Percentiles rank a stretch among this genome's conserved stretches.
Conservation (phyloP, 2,888 invertebrate species). For the Leptopterna dolabrata region DNA sequence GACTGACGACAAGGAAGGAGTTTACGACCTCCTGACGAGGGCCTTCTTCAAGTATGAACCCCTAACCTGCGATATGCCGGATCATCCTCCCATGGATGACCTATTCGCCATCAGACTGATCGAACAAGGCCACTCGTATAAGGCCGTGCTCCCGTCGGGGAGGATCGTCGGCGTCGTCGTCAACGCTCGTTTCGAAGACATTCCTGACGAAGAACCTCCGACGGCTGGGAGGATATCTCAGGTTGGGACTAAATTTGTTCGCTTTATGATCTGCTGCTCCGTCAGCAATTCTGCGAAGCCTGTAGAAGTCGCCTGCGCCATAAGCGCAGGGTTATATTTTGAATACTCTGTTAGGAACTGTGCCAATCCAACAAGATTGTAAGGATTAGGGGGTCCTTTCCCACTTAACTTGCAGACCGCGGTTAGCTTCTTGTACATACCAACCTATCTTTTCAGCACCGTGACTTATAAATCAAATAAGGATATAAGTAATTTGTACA, state of each 20-base stretch:
- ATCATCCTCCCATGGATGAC: conserved; percentile 18
- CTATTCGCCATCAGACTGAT: conserved; percentile 50
- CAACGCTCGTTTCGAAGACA: conserved; percentile 27
- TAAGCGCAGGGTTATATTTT: too few species aligned
- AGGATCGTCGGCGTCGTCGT: conserved; percentile 53
- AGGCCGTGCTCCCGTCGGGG: conserved; percentile 45
- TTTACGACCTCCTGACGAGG: conserved; percentile 40
- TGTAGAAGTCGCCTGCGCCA: too few species aligned
- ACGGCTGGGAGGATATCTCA: not conserved
- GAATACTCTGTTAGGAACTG: too few species aligned
- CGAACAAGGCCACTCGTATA: conserved; percentile 52
- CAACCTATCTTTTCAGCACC: too few species aligned
- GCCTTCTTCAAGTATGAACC: conserved; percentile 49
- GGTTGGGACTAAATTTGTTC: not conserved
- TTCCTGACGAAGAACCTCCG: not conserved
- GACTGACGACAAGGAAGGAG: conserved; percentile 7
- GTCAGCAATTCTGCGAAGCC: too few species aligned
- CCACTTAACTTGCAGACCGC: too few species aligned
- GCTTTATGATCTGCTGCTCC: not conserved
- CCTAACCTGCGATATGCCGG: conserved; percentile 31
- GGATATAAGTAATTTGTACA: too few species aligned
- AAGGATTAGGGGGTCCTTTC: too few species aligned
- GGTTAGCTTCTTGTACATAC: too few species aligned
- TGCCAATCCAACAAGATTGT: too few species aligned
- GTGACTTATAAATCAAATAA: too few species aligned